Evolutionary conservation across 2,888 invertebrate species (phyloP), one percentile per base, ranked within the genome.

Genomic region (Crepidodera aurea): DNA sequence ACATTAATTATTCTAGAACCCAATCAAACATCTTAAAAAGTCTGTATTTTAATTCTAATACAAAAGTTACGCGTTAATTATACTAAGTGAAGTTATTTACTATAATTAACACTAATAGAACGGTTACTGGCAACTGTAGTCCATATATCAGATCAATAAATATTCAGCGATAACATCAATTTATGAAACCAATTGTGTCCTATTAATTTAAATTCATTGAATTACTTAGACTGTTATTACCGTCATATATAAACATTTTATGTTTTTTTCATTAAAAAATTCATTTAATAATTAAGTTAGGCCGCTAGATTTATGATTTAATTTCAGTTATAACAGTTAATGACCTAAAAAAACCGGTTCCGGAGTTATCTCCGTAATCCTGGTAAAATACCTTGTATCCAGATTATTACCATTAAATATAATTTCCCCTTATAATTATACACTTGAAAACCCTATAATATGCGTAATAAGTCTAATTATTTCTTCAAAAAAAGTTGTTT

Each of bases 361-460:
- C 16, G 18, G 10, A 32, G 54, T 55, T 39, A 63, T 65, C 51
- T 63, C 60, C 37, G 44, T 59, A 46, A 55, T 56, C 34, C 55
- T 37, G 44, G 22, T 56, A 44, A 48, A 62, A 64, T 64, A 60
- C 53, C 61, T 50, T 51, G 60, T 54, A 62, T 59, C 53, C 15
- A 57, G 62, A 64, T 64, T 57, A 68, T 64, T 60, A 40, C 61
- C 58, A 65, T 67, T 64, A 65, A 61, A 59, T 50, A 67, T 67
- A 62, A 65, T 67, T 62, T 34, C 51, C 60, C 22, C 34, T 32
- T 16, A 22, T 51, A 56, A 62, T 62, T 42, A 39, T 46, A 42
- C 19, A 29, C 29, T 54, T 53, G 44, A 44, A 51, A 25, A 54
- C 60, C 59, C 56, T 29, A 57, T 65, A 59, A 54, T 54, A 54